Percentiles rank a stretch among this genome's conserved stretches.
phyloP scores from a whole-genome alignment of 2,888 invertebrate genomes.

The Julus scanicus region DNA sequence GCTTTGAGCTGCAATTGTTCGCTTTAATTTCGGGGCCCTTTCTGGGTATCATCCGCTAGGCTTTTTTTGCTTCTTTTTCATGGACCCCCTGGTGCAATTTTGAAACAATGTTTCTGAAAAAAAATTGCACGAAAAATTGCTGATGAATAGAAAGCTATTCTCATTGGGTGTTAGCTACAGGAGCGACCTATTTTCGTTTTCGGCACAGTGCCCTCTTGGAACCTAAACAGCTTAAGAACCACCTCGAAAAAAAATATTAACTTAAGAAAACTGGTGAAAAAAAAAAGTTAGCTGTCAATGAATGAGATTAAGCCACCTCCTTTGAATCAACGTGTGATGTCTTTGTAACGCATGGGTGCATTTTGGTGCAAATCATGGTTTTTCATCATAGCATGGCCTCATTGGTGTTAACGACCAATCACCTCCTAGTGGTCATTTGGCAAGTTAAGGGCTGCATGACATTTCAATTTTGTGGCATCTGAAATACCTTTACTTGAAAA shows the following conservation, averaged over 20 bases:
- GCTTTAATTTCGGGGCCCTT: constrained; percentile 35
- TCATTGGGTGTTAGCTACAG: not conserved
- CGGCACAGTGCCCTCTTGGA: constrained; percentile 32
- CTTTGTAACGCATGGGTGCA: not conserved
- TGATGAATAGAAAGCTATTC: constrained; percentile 44
- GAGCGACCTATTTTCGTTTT: constrained; percentile 21
- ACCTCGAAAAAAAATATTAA: not conserved
- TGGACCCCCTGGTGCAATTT: constrained; percentile 19
- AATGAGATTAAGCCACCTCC: constrained; percentile 5
- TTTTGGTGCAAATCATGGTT: not conserved
- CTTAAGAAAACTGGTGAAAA: not conserved
- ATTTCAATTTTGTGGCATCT: too few relatives aligned
- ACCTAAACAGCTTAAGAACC: not conserved
- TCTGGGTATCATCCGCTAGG: not conserved
- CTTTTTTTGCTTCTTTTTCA: not conserved
- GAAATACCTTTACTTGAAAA: too few relatives aligned
- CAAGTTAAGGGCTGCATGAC: too few relatives aligned
- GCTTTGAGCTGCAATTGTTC: constrained; percentile 3
- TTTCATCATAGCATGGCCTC: not conserved
- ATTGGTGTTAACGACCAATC: not conserved
- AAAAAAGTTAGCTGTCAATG: constrained; percentile 12
- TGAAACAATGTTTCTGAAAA: constrained; percentile 41
- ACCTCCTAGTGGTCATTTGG: not conserved
- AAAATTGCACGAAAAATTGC: not conserved
- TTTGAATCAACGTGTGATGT: not conserved